A percentile compares a stretch with the other conserved stretches of the same genome.
Conservation (phyloP, 2,888 invertebrate genomes). For the Chalcis sispes region DNA sequence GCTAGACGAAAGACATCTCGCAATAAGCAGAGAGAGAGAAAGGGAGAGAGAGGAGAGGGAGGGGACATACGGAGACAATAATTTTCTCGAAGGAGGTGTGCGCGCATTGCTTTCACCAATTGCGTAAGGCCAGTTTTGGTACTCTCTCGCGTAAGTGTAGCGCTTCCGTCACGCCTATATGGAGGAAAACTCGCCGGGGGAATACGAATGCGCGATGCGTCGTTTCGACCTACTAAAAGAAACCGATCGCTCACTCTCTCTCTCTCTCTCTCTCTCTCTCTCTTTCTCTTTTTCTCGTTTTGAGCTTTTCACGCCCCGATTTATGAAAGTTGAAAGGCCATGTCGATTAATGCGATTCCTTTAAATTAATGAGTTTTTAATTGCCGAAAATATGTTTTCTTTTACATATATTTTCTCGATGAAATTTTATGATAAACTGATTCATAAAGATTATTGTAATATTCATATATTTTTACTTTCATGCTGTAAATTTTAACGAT, state of each 20-base stretch:
- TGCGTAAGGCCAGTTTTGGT: constrained; percentile 66
- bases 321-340: neutral
- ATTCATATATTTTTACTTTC: too few relatives aligned
- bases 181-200: constrained; percentile 27
- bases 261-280: neutral
- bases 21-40: too few relatives aligned
- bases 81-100: constrained; percentile 60
- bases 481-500: too few relatives aligned
- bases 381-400: too few relatives aligned
- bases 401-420: too few relatives aligned
- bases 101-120: constrained; percentile 71
- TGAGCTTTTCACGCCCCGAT: constrained; percentile 20
- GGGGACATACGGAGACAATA: constrained; percentile 61
- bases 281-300: neutral
- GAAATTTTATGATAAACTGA: too few relatives aligned
- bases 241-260: neutral
- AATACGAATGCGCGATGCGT: constrained; percentile 40
- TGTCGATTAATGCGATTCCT: too few relatives aligned
- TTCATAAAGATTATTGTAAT: too few relatives aligned
- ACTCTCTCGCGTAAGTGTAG: constrained; percentile 67
- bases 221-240: constrained; percentile 8
- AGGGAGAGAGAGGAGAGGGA: too few relatives aligned
- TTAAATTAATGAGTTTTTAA: too few relatives aligned
- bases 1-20: too few relatives aligned
- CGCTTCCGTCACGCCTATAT: constrained; percentile 67